These are phyloP conservation scores for Ectobius pallidus DNA, from an alignment of 2,888 invertebrate genomes.

Conservation along the genomic window DNA sequence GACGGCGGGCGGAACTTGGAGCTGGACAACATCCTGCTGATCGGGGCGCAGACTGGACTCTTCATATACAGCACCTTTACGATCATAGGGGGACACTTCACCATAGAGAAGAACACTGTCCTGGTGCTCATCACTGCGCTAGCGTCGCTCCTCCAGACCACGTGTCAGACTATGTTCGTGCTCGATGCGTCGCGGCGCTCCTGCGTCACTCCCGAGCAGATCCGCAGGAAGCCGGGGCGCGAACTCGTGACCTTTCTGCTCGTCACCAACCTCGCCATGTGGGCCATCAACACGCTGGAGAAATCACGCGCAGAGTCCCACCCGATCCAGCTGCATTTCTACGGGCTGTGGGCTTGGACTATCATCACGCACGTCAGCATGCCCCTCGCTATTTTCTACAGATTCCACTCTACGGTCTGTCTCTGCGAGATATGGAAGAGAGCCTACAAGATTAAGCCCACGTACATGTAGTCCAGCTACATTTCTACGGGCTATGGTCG, in stretches of 20 bases:
- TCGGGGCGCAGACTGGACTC: conserved; percentile 93
- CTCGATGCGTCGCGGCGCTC: conserved; percentile 87
- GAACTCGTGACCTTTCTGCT: conserved; percentile 92
- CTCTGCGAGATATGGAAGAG: conserved; percentile 96
- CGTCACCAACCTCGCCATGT: conserved; percentile 90
- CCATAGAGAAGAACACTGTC: conserved; percentile 78
- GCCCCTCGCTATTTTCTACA: conserved; percentile 90
- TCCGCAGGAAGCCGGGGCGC: conserved; percentile 86
- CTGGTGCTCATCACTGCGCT: conserved; percentile 83
- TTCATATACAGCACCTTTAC: conserved; percentile 94
- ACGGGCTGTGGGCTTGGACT: conserved; percentile 94
- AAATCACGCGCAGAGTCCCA: conserved; percentile 90
- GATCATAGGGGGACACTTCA: conserved; percentile 91
- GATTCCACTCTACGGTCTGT: conserved; percentile 94
- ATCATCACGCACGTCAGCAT: conserved; percentile 94
- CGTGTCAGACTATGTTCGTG: conserved; percentile 89
- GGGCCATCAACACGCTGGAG: conserved; percentile 92
- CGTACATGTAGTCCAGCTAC: conserved; percentile 69
- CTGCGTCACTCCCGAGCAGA: conserved; percentile 80
- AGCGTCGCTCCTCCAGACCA: conserved; percentile 86
- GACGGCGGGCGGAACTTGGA: conserved; percentile 82
- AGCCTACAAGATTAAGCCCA: conserved; percentile 90
- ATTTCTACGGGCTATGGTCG: too few relatives aligned
- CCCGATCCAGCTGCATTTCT: conserved; percentile 90
- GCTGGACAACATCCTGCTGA: conserved; percentile 86